Evolutionary conservation across 1,140 invertebrate species (phyloP), one percentile per base, ranked within the genome.

Genomic region (Plutomurus gul): DNA sequence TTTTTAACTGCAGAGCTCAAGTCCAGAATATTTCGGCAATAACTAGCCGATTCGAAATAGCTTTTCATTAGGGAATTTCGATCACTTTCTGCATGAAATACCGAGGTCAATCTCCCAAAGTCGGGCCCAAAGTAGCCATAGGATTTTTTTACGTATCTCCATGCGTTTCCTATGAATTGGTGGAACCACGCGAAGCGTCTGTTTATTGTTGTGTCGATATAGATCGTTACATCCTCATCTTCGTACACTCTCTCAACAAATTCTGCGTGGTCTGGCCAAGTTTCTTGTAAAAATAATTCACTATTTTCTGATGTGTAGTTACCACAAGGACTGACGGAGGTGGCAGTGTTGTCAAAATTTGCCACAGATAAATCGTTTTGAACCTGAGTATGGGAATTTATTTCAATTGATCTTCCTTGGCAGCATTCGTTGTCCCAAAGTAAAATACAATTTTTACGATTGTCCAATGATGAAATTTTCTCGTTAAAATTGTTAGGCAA

Each of bases 181-280:
- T 51, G 33, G 1, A 71, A 71, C 80, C 80, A 81, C 20, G 47
- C 40, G 16, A 81, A 22, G 6, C 25, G 37, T 20, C 36, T 46
- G 20, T n/a, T 47, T 7, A 81, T 49, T 8, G 77, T 65, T 20
- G 39, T 22, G n/a, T 81, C 76, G 20, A 49, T 78, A 22, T 81
- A 81, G 70, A 78, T 27, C 20, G 76, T 25, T 7, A 77, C 36
- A 49, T 81, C 80, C 4, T 70, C 60, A 49, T 81, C 80, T 7
- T 36, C 46, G 33, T 65, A 81, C 1, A 81, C 49, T 18, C 22
- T 37, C 4, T 60, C 46, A 4, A 81, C 22, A n/a, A 51, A 20
- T 56, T 78, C 39, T 3, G 40, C 30, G n/a, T 70, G 70, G 18
- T 81, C 47, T 3, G 51, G 39, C 80, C 76, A 81, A 39, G n/a